A percentile compares a stretch with the other conserved stretches of the same genome.
Conservation (phyloP, 2,797 vertebrate genomes). For the Anas bahamensis region DNA sequence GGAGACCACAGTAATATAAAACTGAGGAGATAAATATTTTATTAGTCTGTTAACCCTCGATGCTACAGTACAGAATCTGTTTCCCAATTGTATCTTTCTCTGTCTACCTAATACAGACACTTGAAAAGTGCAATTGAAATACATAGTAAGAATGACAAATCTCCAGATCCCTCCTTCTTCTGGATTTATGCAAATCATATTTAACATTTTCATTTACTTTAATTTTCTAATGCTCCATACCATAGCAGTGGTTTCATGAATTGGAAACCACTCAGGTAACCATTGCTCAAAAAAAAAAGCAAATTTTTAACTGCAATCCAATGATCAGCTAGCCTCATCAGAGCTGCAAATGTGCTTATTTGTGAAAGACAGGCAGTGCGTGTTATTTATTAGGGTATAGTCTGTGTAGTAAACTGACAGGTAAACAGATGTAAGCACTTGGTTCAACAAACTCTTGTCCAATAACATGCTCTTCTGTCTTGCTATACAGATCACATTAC, state of each 20-base stretch:
- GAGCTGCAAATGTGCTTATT: neutral
- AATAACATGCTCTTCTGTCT: constrained; percentile 21
- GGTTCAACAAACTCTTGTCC: neutral
- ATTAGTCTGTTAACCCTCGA: neutral
- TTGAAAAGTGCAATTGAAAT: neutral
- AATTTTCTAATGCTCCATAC: neutral
- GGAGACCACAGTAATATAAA: neutral
- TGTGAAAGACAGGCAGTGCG: neutral
- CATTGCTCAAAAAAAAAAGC: neutral
- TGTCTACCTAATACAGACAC: neutral
- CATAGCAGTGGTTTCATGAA: neutral
- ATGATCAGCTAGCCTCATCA: neutral
- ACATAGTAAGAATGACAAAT: neutral
- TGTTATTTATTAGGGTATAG: neutral
- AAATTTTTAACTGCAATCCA: neutral
- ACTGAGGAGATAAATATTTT: neutral
- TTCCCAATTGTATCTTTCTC: neutral
- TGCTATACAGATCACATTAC: constrained; percentile 41
- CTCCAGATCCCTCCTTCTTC: neutral
- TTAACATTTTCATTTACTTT: neutral
- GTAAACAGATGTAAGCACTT: constrained; percentile 25
- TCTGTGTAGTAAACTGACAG: neutral
- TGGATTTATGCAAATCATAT: neutral
- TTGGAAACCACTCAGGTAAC: neutral
- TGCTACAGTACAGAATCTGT: neutral